Percentiles rank a stretch among this genome's conserved stretches.
These are phyloP conservation scores for Zoanthus sansibaricus DNA, from an alignment of 92 coral and sea anemone species.

Conservation along the genomic window DNA sequence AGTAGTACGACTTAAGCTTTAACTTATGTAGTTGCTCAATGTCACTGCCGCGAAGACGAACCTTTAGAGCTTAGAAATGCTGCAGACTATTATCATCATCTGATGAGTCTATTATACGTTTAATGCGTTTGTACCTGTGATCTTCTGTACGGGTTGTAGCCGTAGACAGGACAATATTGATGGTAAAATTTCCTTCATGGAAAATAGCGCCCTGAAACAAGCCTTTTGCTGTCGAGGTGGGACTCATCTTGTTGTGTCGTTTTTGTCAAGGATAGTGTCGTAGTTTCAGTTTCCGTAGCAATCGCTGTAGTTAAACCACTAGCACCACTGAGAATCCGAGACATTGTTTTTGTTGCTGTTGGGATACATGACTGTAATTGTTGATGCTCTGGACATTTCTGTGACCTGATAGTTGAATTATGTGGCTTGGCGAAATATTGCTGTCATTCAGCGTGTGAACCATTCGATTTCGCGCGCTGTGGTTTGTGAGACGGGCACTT, in stretches of 20 bases:
- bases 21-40: background rate
- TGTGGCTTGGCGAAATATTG: conserved; percentile 64
- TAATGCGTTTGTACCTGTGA: conserved; percentile 5
- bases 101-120: conserved; percentile 1
- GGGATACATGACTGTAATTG: conserved; percentile 60
- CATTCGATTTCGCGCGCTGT: conserved; percentile 69
- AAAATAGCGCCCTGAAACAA: no score
- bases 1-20: background rate
- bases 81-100: conserved; percentile 6
- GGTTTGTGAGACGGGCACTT: conserved; percentile 57
- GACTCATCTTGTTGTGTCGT: background rate
- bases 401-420: conserved; percentile 64
- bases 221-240: no score
- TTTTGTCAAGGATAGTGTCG: background rate
- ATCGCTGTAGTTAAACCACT: conserved; percentile 4
- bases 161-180: conserved; percentile 31
- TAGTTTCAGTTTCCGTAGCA: conserved; percentile 14
- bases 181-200: conserved; percentile 47
- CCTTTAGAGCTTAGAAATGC: background rate
- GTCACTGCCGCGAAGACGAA: conserved; percentile 26
- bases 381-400: conserved; percentile 17
- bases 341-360: conserved; percentile 62
- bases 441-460: conserved; percentile 63
- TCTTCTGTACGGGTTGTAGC: background rate
- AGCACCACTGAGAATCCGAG: conserved; percentile 47